Conservation (phyloP, 2,113 vertebrate species). For the Pituophis catenifer region DNA sequence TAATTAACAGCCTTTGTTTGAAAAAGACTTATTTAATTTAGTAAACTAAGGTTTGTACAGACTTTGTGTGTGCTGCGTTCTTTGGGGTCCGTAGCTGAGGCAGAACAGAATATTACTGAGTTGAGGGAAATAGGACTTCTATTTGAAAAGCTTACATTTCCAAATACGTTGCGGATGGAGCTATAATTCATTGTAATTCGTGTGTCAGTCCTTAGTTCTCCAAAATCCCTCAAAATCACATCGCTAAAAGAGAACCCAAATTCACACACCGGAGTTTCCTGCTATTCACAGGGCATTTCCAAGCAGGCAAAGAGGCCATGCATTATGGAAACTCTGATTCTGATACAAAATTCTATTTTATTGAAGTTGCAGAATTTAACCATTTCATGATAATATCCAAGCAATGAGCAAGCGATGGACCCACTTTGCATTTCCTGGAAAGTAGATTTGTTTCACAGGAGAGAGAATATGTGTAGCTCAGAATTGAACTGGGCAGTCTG, state of each 20-base stretch:
- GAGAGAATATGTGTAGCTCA: background rate
- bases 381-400: background rate
- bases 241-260: background rate
- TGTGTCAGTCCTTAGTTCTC: background rate
- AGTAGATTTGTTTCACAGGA: background rate
- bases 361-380: background rate
- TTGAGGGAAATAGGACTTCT: background rate
- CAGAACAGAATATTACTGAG: background rate
- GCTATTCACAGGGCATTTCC: background rate
- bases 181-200: background rate
- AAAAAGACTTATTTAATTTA: too few relatives aligned
- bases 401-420: background rate
- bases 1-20: too few relatives aligned
- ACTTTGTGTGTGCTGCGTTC: too few relatives aligned
- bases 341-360: background rate
- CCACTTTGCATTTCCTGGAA: background rate
- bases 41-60: too few relatives aligned
- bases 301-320: background rate
- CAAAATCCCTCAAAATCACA: background rate
- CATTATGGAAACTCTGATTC: background rate
- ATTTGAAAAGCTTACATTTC: background rate
- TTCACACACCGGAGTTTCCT: background rate
- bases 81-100: too few relatives aligned
- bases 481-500: background rate
- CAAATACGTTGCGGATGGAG: background rate